Evolutionary conservation across 23 tunicate genomes (phyloP).

Genomic region (Styela clava): DNA sequence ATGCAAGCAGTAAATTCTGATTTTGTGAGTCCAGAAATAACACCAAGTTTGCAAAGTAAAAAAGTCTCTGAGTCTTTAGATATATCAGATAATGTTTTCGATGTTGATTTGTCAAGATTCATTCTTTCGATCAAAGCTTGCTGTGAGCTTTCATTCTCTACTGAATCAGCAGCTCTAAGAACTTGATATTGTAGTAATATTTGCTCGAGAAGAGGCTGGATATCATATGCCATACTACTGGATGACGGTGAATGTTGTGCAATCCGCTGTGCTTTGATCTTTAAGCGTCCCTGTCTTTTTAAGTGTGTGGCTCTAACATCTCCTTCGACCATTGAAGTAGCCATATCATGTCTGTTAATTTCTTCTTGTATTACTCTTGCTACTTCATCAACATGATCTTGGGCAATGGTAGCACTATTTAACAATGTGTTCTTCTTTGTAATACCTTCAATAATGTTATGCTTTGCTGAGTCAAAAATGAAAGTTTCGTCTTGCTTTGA

Average conservation of each 20-base stretch:
- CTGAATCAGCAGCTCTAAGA: neutral
- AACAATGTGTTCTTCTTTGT: neutral
- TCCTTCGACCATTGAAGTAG: conserved; percentile 2
- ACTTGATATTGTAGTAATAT: conserved; percentile 2
- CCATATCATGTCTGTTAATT: neutral
- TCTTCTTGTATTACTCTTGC: neutral
- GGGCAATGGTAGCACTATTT: neutral
- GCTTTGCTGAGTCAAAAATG: neutral
- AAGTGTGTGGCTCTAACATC: neutral
- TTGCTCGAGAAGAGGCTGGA: conserved; percentile 12
- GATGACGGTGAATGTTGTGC: conserved; percentile 1
- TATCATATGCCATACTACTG: neutral
- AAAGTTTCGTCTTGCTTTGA: neutral
- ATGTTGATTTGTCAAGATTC: neutral
- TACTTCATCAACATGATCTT: conserved; percentile 2
- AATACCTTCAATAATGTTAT: neutral
- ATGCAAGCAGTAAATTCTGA: conserved; percentile 13
- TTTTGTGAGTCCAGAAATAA: neutral
- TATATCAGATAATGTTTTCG: neutral
- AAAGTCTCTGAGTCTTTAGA: neutral
- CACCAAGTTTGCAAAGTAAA: neutral
- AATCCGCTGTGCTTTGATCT: conserved; percentile 6
- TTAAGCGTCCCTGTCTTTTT: conserved; percentile 7
- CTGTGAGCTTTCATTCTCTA: conserved; percentile 3
- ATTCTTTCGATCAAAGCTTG: conserved; percentile 17